Conservation (phyloP, 2,113 vertebrate genomes). For the Xenopus laevis region DNA sequence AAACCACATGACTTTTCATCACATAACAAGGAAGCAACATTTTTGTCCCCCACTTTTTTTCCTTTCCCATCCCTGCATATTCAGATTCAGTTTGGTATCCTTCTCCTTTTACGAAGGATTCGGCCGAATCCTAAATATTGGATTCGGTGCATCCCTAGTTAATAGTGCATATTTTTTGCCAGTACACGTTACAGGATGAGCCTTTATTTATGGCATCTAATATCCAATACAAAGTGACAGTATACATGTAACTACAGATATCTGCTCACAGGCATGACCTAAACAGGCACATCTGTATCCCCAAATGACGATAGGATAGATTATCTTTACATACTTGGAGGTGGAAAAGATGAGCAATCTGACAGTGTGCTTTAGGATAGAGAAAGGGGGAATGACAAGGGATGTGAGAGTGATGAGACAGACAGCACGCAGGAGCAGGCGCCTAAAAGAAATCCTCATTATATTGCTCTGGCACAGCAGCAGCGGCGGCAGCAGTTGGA, state of each 20-base stretch:
- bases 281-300: background rate
- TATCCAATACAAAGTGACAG: slow-evolving; percentile 21
- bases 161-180: background rate
- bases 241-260: slow-evolving; percentile 10
- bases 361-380: background rate
- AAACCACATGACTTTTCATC: no score
- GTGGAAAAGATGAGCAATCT: background rate
- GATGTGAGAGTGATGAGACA: no score
- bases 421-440: background rate
- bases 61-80: no score
- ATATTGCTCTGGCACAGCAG: slow-evolving; percentile 15
- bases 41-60: no score
- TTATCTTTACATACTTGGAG: no score
- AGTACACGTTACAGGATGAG: background rate
- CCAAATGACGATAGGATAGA: background rate
- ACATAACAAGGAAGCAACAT: no score
- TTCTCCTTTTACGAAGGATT: no score
- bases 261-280: slow-evolving; percentile 4
- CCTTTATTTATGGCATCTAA: slow-evolving; percentile 30
- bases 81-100: no score
- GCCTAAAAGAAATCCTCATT: background rate
- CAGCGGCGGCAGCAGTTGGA: slow-evolving; percentile 3
- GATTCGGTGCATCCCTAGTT: no score
- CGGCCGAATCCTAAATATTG: no score
- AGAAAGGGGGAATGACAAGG: background rate